Conservation (phyloP, 1,140 invertebrate genomes). For the Acromyrmex charruanus region DNA sequence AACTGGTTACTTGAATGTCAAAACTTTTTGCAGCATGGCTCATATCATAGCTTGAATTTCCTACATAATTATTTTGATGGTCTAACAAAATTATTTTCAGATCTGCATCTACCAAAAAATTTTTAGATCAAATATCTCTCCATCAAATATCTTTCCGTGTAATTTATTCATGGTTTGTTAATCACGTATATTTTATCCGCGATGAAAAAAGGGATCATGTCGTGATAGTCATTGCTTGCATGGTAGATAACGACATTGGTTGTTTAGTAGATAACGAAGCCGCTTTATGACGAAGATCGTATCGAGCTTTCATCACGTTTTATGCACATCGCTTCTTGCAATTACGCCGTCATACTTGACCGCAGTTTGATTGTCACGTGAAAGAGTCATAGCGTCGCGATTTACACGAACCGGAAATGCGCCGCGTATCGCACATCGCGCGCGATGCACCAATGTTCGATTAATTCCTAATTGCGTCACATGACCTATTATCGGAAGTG, state of each 20-base stretch:
- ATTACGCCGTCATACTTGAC: constrained; percentile 67
- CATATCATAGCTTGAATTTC: too few species aligned
- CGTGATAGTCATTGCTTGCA: constrained; percentile 23
- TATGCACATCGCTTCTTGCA: constrained; percentile 73
- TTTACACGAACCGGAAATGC: constrained; percentile 72
- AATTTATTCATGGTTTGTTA: background rate
- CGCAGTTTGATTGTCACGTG: constrained; percentile 46
- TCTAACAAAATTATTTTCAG: too few species aligned
- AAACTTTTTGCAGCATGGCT: too few species aligned
- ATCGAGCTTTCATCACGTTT: constrained; percentile 73
- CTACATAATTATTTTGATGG: too few species aligned
- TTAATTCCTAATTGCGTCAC: constrained; percentile 29
- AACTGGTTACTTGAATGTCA: too few species aligned
- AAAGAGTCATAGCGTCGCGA: constrained; percentile 50
- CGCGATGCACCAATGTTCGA: constrained; percentile 8
- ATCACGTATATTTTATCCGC: background rate
- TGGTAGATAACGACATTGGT: background rate
- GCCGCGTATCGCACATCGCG: constrained; percentile 54
- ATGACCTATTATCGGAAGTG: constrained; percentile 2
- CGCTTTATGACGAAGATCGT: constrained; percentile 32
- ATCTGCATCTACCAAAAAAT: too few species aligned
- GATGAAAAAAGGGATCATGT: constrained; percentile 1
- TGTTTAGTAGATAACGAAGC: constrained; percentile 25
- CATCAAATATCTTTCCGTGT: too few species aligned
- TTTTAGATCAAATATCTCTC: too few species aligned